phyloP scores from a whole-genome alignment of 1,140 invertebrate species.

The Calephelis nemesis region DNA sequence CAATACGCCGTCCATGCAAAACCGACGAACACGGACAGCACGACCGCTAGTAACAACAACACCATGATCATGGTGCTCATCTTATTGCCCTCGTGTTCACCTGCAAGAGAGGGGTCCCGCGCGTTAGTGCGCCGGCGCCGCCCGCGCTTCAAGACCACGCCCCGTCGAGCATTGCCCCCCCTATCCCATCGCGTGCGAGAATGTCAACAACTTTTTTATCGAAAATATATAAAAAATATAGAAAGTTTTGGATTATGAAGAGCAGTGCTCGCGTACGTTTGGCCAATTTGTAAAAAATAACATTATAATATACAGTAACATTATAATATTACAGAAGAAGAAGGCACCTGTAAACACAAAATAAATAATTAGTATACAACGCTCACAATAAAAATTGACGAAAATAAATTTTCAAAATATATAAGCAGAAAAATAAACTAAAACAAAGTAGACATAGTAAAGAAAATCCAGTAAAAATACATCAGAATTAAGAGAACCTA shows the following conservation, averaged over 20 bases:
- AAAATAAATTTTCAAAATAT: neutral
- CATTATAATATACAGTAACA: conserved; percentile 53
- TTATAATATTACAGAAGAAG: conserved; percentile 53
- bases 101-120: conserved; percentile 81
- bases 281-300: conserved; percentile 53
- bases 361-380: conserved; percentile 44
- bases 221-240: neutral
- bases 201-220: neutral
- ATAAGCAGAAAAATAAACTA: neutral
- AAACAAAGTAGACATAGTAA: too few relatives aligned
- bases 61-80: conserved; percentile 94
- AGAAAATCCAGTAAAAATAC: too few relatives aligned
- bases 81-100: conserved; percentile 85
- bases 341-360: conserved; percentile 70
- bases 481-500: too few relatives aligned
- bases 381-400: conserved; percentile 31
- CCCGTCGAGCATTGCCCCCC: conserved; percentile 60
- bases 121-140: conserved; percentile 70
- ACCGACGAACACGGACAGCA: conserved; percentile 95
- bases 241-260: conserved; percentile 45
- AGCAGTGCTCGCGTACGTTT: conserved; percentile 64
- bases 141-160: conserved; percentile 45
- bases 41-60: conserved; percentile 93
- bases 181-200: conserved; percentile 16
- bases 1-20: conserved; percentile 96